These are phyloP conservation scores for Fragum whitleyi DNA, from an alignment of 2,888 invertebrate genomes.

Conservation along the genomic window DNA sequence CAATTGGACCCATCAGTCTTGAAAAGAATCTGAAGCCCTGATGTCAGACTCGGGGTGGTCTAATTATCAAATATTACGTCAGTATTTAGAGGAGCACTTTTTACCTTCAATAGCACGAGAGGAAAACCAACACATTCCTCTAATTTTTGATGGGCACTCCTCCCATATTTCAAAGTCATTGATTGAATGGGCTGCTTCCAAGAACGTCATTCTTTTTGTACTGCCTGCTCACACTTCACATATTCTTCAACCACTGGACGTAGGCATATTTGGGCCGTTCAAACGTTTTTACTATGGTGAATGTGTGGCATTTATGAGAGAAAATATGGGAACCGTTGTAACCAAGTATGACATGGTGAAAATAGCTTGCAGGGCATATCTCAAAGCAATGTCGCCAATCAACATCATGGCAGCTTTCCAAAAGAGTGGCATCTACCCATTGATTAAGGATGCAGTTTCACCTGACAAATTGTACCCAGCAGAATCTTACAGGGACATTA, in stretches of 20 bases:
- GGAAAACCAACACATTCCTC: neutral
- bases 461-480: constrained; percentile 1
- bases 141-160: constrained; percentile 40
- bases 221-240: constrained; percentile 47
- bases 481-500: constrained; percentile 18
- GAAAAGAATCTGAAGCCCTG: too few species aligned
- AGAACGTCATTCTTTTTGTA: constrained; percentile 35
- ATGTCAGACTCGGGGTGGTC: constrained; percentile 41
- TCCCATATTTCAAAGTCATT: constrained; percentile 17
- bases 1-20: too few species aligned
- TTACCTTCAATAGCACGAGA: neutral
- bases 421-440: constrained; percentile 37
- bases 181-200: constrained; percentile 40
- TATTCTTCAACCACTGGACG: constrained; percentile 52
- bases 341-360: constrained; percentile 31
- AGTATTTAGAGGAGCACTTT: constrained; percentile 36
- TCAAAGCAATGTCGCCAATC: constrained; percentile 24
- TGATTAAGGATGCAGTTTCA: neutral
- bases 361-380: constrained; percentile 27
- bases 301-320: constrained; percentile 21
- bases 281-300: constrained; percentile 41
- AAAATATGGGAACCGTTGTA: constrained; percentile 33
- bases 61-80: constrained; percentile 18
- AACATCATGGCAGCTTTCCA: constrained; percentile 30
- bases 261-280: constrained; percentile 44